Evolutionary conservation across 1,140 invertebrate species (phyloP), one percentile per base, ranked within the genome.

Genomic region (Neodiprion lecontei): DNA sequence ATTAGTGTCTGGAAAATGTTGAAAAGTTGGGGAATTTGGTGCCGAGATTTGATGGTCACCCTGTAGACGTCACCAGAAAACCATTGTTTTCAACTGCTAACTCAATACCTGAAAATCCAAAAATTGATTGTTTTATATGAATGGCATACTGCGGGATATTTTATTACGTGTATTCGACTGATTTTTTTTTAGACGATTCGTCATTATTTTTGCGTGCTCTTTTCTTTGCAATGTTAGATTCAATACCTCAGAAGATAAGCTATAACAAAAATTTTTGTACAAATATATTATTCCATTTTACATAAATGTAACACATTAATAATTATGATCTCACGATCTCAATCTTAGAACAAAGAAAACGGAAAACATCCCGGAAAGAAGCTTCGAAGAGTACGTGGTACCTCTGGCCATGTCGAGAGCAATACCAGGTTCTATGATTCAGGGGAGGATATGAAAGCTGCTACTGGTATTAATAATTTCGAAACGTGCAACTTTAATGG

Each of bases 331-430:
- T 40, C 28, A 40, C 5, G 2, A 40, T 40, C 28, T 40, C 28
- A 40, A 40, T 40, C 48, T 40, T 75, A 88, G 86, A 87, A 88
- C 76, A 88, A 88, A 78, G 87, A 88, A 79, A 88, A 88, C 77
- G 86, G 83, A 28, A 88, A 88, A 75, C 67, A 77, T 10, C 73
- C 76, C 12, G 82, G 79, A 40, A 88, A 88, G 74, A 88, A 88
- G 74, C 71, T 83, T 67, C 81, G 87, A 73, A 85, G 85, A 75
- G 74, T 77, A 4, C 82, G 86, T 10, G 76, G 77, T 14, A 75
- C 72, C 9, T 80, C 82, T 10, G 76, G 78, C 12, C 83, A 82
- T 76, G 82, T 73, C 61, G 87, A 88, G 12, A 74, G 78, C 23
- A 83, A 82, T 17, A 21, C 86, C 0, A 88, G 86, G 77, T 89